A percentile compares a stretch with the other conserved stretches of the same genome.
Conservation (phyloP, 2,797 vertebrate genomes). For the Benthosema pterotum region DNA sequence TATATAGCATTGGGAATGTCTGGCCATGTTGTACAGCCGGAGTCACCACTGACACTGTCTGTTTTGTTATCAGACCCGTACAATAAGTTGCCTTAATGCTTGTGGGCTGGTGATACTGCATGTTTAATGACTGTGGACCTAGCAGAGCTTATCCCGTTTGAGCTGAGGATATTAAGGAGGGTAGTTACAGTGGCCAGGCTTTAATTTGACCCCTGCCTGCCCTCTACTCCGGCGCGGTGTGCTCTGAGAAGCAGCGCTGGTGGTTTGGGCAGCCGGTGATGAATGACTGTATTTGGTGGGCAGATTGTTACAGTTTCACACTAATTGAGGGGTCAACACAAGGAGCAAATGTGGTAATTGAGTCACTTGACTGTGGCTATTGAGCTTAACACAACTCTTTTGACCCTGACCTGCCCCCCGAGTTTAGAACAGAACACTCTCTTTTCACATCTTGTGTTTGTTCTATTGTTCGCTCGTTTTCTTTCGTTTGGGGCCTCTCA, state of each 20-base stretch:
- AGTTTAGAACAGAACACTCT: conserved; percentile 56
- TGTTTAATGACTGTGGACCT: conserved; percentile 64
- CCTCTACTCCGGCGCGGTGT: conserved; percentile 80
- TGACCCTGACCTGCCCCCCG: conserved; percentile 76
- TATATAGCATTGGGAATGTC: conserved; percentile 22
- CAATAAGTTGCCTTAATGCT: conserved; percentile 40
- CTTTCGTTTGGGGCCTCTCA: neutral
- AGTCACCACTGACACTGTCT: conserved; percentile 11
- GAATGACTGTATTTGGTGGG: conserved; percentile 94
- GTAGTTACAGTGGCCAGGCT: conserved; percentile 86
- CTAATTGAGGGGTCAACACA: conserved; percentile 94
- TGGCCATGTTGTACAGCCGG: conserved; percentile 5
- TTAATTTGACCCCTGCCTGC: conserved; percentile 91
- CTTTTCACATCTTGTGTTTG: conserved; percentile 23
- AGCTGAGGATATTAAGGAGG: conserved; percentile 82
- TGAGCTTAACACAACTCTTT: conserved; percentile 83
- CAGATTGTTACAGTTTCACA: conserved; percentile 94
- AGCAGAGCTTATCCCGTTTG: conserved; percentile 66
- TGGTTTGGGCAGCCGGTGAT: conserved; percentile 92
- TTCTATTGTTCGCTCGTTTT: conserved; percentile 22
- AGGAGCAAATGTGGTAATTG: conserved; percentile 92
- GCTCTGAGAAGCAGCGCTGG: conserved; percentile 83
- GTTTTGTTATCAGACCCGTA: neutral
- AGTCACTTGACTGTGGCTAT: conserved; percentile 89
- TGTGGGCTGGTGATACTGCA: conserved; percentile 53